Conservation (phyloP, 2,888 invertebrate species). For the Thereva unica region DNA sequence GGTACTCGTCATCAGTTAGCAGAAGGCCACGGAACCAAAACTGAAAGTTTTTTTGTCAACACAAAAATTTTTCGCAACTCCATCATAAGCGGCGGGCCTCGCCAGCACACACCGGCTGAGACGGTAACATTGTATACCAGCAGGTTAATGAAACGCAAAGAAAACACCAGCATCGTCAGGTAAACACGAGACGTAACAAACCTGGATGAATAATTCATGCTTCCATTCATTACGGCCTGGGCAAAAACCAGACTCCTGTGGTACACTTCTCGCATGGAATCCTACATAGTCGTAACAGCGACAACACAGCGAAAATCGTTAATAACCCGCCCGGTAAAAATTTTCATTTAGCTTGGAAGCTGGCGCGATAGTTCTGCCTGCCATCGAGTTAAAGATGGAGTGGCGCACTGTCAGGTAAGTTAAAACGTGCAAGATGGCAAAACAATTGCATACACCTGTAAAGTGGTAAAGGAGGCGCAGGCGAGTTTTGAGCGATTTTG, state of each 20-base stretch:
- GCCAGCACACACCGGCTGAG: neutral
- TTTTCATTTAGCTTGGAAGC: slow-evolving; percentile 17
- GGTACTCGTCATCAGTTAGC: slow-evolving; percentile 25
- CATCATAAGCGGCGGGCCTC: slow-evolving; percentile 2
- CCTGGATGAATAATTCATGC: slow-evolving; percentile 45
- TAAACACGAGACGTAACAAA: slow-evolving; percentile 46
- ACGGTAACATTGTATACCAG: neutral
- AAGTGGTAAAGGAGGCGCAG: slow-evolving; percentile 16
- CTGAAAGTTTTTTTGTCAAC: slow-evolving; percentile 5
- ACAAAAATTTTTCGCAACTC: slow-evolving; percentile 32
- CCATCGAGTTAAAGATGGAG: slow-evolving; percentile 16
- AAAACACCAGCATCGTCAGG: slow-evolving; percentile 38
- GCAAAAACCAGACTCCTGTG: slow-evolving; percentile 39
- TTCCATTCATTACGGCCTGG: slow-evolving; percentile 44
- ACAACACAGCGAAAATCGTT: slow-evolving; percentile 26
- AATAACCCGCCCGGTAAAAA: slow-evolving; percentile 29
- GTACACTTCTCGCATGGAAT: slow-evolving; percentile 37
- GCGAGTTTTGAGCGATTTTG: slow-evolving; percentile 31
- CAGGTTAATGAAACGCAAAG: slow-evolving; percentile 27
- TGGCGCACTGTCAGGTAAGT: slow-evolving; percentile 3
- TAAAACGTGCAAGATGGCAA: slow-evolving; percentile 5
- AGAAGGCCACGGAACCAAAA: neutral
- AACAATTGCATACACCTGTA: slow-evolving; percentile 19
- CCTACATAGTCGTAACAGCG: slow-evolving; percentile 34
- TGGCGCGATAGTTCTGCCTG: slow-evolving; percentile 18